A percentile compares a stretch with the other conserved stretches of the same genome.
phyloP scores from a whole-genome alignment of 1,140 invertebrate species.

The Listronotus bonariensis region DNA sequence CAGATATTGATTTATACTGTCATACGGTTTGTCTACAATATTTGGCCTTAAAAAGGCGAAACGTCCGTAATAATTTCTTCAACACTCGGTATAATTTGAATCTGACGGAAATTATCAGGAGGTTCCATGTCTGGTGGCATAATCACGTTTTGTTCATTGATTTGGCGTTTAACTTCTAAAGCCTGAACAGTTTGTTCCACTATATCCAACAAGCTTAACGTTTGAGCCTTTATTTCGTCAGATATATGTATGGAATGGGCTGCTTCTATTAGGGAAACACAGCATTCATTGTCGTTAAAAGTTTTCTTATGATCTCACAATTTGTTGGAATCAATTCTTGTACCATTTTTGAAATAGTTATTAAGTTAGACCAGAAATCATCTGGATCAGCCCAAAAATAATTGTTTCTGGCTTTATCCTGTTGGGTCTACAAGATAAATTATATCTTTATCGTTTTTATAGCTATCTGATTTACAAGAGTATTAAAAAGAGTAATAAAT shows the following conservation, averaged over 20 bases:
- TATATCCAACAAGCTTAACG: constrained; percentile 49
- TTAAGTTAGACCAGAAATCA: constrained; percentile 34
- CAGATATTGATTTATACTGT: constrained; percentile 71
- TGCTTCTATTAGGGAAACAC: constrained; percentile 54
- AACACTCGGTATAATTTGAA: constrained; percentile 56
- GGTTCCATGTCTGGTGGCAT: constrained; percentile 49
- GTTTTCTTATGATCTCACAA: constrained; percentile 49
- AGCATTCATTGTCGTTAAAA: constrained; percentile 53
- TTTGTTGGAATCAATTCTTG: constrained; percentile 54
- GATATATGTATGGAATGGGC: constrained; percentile 50
- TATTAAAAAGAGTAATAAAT: neutral
- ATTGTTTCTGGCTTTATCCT: constrained; percentile 16
- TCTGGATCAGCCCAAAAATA: constrained; percentile 38
- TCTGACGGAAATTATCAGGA: constrained; percentile 56
- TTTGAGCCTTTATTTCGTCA: constrained; percentile 47
- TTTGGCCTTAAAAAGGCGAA: constrained; percentile 64
- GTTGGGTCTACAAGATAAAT: constrained; percentile 17
- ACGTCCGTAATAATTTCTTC: constrained; percentile 49
- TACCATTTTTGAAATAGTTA: constrained; percentile 50
- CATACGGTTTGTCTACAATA: constrained; percentile 65
- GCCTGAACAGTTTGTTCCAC: constrained; percentile 48
- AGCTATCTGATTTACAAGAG: no score
- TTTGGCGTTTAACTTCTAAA: constrained; percentile 39
- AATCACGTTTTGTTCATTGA: neutral
- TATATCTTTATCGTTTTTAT: no score